A percentile compares a stretch with the other conserved stretches of the same genome.
These are phyloP conservation scores for Nowickia ferox DNA, from an alignment of 2,888 invertebrate genomes.

Conservation along the genomic window DNA sequence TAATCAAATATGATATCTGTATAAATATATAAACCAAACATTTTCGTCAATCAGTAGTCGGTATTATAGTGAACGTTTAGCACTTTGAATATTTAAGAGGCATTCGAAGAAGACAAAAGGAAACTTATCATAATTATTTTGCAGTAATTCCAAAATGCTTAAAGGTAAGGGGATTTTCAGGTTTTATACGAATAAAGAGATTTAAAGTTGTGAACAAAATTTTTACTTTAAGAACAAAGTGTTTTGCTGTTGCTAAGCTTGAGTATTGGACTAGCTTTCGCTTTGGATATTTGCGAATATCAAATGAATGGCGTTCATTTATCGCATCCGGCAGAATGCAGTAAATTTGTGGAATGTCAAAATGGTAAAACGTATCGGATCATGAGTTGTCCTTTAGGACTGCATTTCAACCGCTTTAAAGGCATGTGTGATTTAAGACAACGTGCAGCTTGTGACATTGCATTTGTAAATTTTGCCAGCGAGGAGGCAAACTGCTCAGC, in stretches of 20 bases:
- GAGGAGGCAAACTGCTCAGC: conserved; percentile 38
- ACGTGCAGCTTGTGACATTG: conserved; percentile 57
- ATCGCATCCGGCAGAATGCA: conserved; percentile 75
- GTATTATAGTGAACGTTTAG: background rate
- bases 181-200: background rate
- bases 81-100: background rate
- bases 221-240: conserved; percentile 27
- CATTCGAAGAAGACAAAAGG: background rate
- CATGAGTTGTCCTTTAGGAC: conserved; percentile 61
- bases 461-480: conserved; percentile 19
- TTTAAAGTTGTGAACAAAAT: background rate
- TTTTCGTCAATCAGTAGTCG: conserved; percentile 18
- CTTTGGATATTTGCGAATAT: conserved; percentile 73
- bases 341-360: conserved; percentile 75
- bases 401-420: conserved; percentile 66
- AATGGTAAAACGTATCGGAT: conserved; percentile 69
- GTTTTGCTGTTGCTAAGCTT: conserved; percentile 26
- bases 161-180: conserved; percentile 33
- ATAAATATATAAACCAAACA: conserved; percentile 16
- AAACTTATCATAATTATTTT: background rate
- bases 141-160: conserved; percentile 2
- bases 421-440: conserved; percentile 61
- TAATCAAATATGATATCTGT: background rate
- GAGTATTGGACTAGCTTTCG: background rate
- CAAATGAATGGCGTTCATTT: conserved; percentile 75